Conservation (phyloP, 2,888 invertebrate species). For the Amaurobius ferox region DNA sequence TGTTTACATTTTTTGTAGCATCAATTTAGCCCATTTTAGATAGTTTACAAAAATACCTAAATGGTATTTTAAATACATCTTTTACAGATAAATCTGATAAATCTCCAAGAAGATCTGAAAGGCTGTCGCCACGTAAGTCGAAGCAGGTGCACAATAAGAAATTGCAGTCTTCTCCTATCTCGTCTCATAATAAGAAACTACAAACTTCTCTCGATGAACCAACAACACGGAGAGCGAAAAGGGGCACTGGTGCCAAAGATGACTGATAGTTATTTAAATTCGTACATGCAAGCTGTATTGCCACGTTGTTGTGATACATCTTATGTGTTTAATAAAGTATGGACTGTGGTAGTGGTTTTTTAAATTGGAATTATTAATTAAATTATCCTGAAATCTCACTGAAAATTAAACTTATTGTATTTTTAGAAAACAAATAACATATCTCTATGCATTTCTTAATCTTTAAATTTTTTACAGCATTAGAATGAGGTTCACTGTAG, state of each 20-base stretch:
- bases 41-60: too few relatives aligned
- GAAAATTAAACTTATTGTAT: too few relatives aligned
- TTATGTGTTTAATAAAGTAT: constrained; percentile 30
- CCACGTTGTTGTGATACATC: constrained; percentile 20
- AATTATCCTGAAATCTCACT: too few relatives aligned
- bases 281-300: constrained; percentile 19
- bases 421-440: too few relatives aligned
- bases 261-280: constrained; percentile 17
- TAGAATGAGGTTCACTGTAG: too few relatives aligned
- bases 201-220: constrained; percentile 33
- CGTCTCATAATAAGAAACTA: too few relatives aligned
- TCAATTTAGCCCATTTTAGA: too few relatives aligned
- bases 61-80: too few relatives aligned
- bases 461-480: too few relatives aligned
- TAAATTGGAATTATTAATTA: too few relatives aligned
- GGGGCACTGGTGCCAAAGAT: constrained; percentile 44
- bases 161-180: constrained; percentile 34
- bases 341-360: constrained; percentile 32
- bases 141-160: constrained; percentile 24
- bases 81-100: constrained; percentile 22
- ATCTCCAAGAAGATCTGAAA: constrained; percentile 32
- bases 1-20: too few relatives aligned
- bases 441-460: too few relatives aligned
- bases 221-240: constrained; percentile 38
- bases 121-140: constrained; percentile 34